A percentile compares a stretch with the other conserved stretches of the same genome.
Conservation (phyloP, 2,113 vertebrate genomes). For the Aythya baeri region DNA sequence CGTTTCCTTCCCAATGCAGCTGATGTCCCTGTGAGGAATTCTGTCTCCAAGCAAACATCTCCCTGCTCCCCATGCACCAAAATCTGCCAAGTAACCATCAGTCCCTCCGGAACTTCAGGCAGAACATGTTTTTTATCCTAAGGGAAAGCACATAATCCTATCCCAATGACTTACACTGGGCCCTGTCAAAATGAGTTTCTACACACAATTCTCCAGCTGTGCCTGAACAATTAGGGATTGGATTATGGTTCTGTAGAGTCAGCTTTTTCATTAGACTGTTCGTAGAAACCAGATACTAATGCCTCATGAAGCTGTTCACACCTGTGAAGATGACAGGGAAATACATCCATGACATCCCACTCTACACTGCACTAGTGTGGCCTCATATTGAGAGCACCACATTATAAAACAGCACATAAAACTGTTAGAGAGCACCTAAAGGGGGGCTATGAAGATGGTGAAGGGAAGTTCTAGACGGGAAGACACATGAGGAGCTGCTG, state of each 20-base stretch:
- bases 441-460: too few relatives aligned
- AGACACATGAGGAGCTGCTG: too few relatives aligned
- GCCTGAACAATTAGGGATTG: too few relatives aligned
- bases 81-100: background rate
- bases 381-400: too few relatives aligned
- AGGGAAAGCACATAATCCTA: background rate
- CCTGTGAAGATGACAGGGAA: background rate
- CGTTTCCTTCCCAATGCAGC: background rate
- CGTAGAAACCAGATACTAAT: background rate
- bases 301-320: background rate
- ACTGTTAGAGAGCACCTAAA: too few relatives aligned
- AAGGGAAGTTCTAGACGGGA: too few relatives aligned
- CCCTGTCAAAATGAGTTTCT: background rate
- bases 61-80: background rate
- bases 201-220: background rate
- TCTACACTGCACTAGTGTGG: too few relatives aligned
- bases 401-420: too few relatives aligned
- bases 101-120: background rate
- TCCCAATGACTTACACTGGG: background rate
- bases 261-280: background rate
- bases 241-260: too few relatives aligned
- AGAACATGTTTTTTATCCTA: background rate
- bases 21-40: background rate
- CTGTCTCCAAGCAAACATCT: background rate
- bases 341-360: background rate